Conservation (phyloP, 2,113 vertebrate genomes). For the Leptocoma aspasia region DNA sequence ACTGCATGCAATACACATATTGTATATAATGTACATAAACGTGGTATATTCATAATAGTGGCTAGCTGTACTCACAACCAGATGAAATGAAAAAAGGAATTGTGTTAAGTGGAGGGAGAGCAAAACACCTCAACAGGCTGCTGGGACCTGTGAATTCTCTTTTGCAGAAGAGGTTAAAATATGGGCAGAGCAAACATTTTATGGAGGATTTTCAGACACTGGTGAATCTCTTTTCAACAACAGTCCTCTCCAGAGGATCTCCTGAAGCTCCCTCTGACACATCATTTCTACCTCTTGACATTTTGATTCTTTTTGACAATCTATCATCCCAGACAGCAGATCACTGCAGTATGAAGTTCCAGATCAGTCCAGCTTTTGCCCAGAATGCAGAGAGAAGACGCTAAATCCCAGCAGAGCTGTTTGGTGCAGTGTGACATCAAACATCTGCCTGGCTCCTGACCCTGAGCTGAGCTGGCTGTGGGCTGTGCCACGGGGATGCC, state of each 20-base stretch:
- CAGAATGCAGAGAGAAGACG: background rate
- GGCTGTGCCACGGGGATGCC: background rate
- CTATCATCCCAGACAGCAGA: background rate
- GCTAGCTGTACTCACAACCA: background rate
- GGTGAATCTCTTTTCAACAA: background rate
- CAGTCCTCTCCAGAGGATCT: background rate
- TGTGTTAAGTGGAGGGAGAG: background rate
- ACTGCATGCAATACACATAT: background rate
- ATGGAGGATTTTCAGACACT: background rate
- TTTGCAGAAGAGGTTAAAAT: background rate
- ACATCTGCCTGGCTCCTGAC: background rate
- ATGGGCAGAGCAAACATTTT: fast-evolving
- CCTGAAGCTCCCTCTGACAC: background rate
- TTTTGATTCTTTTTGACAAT: background rate
- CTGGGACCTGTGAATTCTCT: background rate
- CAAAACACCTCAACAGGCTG: background rate
- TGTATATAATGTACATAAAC: background rate
- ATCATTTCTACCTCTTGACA: background rate
- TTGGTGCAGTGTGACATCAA: background rate
- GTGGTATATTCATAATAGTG: fast-evolving
- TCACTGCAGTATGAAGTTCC: background rate
- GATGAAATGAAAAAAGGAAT: background rate
- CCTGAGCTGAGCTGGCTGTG: background rate
- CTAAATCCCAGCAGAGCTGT: background rate
- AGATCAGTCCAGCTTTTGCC: background rate